Evolutionary conservation across 2,797 vertebrate genomes (phyloP).

Genomic region (Eulemur mongoz): DNA sequence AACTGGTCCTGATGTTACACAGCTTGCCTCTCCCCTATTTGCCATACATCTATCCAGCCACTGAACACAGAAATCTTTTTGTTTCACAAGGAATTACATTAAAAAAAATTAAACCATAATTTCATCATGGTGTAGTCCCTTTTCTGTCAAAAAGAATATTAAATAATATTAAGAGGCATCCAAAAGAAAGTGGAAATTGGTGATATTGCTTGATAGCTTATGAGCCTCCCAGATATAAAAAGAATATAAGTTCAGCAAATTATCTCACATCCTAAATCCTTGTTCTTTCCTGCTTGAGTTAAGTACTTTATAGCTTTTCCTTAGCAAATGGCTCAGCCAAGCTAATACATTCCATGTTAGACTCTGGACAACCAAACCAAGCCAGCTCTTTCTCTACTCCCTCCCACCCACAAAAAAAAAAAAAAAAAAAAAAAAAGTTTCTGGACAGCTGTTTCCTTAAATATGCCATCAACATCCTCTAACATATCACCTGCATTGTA

Average conservation of each 20-base stretch:
- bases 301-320: conserved; percentile 70
- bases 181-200: conserved; percentile 81
- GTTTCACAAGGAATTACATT: conserved; percentile 87
- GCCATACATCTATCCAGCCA: conserved; percentile 85
- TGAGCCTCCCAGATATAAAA: conserved; percentile 72
- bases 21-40: conserved; percentile 84
- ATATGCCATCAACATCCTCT: conserved; percentile 68
- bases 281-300: conserved; percentile 70
- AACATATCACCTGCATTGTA: conserved; percentile 72
- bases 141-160: conserved; percentile 83
- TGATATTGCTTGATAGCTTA: conserved; percentile 74
- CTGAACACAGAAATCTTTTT: conserved; percentile 84
- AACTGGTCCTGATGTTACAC: conserved; percentile 88
- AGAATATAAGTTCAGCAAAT: conserved; percentile 79
- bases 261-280: conserved; percentile 71
- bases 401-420: not conserved
- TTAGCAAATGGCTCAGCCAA: conserved; percentile 60
- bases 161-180: conserved; percentile 82
- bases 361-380: conserved; percentile 13
- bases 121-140: conserved; percentile 81
- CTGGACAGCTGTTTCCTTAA: conserved; percentile 75
- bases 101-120: conserved; percentile 86
- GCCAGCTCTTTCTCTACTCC: not conserved
- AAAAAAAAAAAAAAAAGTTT: conserved; percentile 20
- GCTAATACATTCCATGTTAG: conserved; percentile 50